A percentile compares a stretch with the other conserved stretches of the same genome.
phyloP scores from a whole-genome alignment of 2,797 vertebrate species.

The Orientallactaga sibirica region DNA sequence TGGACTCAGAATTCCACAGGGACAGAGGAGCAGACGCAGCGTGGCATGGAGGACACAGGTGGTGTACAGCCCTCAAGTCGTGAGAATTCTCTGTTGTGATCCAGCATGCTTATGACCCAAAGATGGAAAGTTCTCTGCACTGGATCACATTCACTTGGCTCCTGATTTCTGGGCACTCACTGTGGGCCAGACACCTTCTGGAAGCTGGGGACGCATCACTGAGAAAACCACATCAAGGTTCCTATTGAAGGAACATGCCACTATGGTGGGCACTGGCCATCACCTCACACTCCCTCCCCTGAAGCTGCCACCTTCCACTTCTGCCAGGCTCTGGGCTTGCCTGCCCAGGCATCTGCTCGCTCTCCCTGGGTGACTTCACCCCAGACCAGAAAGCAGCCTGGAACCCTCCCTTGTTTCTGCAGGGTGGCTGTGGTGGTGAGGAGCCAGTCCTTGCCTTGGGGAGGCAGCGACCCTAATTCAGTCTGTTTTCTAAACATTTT shows the following conservation, averaged over 20 bases:
- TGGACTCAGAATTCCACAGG: rapidly evolving
- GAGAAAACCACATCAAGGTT: rapidly evolving
- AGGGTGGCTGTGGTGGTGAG: not conserved
- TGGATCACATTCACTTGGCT: rapidly evolving
- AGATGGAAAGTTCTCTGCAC: not conserved
- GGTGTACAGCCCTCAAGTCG: rapidly evolving
- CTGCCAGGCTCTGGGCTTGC: not conserved
- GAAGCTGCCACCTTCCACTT: not conserved
- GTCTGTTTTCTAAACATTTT: no score
- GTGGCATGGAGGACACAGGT: rapidly evolving
- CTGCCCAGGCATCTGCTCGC: not conserved
- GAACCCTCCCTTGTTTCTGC: not conserved
- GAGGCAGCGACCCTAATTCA: not conserved
- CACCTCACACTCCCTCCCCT: no score
- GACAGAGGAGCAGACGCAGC: rapidly evolving
- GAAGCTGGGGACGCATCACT: rapidly evolving
- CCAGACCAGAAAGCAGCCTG: not conserved
- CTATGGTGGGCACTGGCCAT: no score
- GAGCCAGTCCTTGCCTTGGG: not conserved
- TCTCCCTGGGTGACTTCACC: not conserved
- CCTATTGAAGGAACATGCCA: rapidly evolving
- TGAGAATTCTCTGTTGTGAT: not conserved
- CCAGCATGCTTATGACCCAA: not conserved
- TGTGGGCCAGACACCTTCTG: no score
- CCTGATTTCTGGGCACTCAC: not conserved